Evolutionary conservation across 2,113 vertebrate genomes (phyloP).

Genomic region (Pseudois nayaur): DNA sequence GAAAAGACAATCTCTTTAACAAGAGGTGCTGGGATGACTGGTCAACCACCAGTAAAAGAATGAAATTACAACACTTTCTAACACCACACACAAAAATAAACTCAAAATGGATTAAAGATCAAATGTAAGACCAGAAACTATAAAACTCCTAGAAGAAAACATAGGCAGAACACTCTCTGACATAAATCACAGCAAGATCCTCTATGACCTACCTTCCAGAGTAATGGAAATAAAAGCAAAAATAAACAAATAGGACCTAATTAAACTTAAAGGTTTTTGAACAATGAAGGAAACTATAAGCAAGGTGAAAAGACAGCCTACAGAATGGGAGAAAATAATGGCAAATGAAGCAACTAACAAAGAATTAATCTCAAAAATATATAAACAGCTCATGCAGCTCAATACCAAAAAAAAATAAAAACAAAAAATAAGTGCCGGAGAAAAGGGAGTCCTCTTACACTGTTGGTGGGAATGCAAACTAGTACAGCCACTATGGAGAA

Average conservation of each 20-base stretch:
- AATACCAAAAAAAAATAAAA: not conserved
- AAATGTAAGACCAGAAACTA: not conserved
- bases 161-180: not conserved
- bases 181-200: not conserved
- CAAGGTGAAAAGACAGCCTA: not conserved
- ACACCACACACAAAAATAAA: not conserved
- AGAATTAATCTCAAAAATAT: not conserved
- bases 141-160: not conserved
- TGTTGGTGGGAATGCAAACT: not conserved
- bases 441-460: not conserved
- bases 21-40: not conserved
- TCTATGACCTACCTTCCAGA: not conserved
- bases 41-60: not conserved
- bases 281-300: not conserved
- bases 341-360: not conserved
- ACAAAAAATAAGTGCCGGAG: not conserved
- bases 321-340: not conserved
- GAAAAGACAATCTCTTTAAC: not conserved
- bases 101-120: not conserved
- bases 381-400: not conserved
- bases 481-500: not conserved
- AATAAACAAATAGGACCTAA: not conserved
- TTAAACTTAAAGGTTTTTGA: not conserved
- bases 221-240: not conserved
- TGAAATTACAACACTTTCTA: not conserved